Percentiles rank a stretch among this genome's conserved stretches.
These are phyloP conservation scores for Tuberolachnus salignus DNA, from an alignment of 2,888 invertebrate genomes.

Conservation along the genomic window DNA sequence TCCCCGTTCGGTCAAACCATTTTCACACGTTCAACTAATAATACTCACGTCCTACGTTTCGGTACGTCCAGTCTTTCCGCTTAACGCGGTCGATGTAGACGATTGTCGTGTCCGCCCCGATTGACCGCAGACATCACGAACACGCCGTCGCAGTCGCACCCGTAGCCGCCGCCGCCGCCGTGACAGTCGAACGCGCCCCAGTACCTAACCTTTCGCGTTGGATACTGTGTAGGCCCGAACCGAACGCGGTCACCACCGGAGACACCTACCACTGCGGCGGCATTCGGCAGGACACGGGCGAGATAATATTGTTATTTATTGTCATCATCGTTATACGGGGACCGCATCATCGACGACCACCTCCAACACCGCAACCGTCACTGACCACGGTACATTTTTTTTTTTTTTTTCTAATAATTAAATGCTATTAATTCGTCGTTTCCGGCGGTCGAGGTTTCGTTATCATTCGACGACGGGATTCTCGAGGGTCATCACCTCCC, in stretches of 20 bases:
- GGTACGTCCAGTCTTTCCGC: not conserved
- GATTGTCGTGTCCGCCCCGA: conserved; percentile 35
- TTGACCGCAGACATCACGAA: not conserved
- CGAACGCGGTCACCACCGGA: conserved; percentile 12
- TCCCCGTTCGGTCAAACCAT: too few species aligned
- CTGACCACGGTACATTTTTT: not conserved
- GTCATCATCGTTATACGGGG: too few species aligned
- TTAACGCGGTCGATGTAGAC: conserved; percentile 1
- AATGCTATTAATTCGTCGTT: not conserved
- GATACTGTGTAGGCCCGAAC: not conserved
- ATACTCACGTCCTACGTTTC: not conserved
- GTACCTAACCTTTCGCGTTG: conserved; percentile 6
- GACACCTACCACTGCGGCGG: conserved; percentile 27
- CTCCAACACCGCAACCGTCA: not conserved
- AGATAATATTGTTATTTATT: not conserved
- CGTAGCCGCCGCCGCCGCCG: not conserved
- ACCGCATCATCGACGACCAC: not conserved
- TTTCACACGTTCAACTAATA: not conserved
- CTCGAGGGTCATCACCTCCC: not conserved
- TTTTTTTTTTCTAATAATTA: too few species aligned
- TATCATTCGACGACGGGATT: conserved; percentile 11
- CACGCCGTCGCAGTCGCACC: not conserved
- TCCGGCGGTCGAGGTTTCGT: not conserved
- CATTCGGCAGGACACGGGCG: conserved; percentile 5
- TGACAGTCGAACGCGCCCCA: conserved; percentile 36